Evolutionary conservation across 2,888 invertebrate genomes (phyloP).

Genomic region (Oscheius sp.): DNA sequence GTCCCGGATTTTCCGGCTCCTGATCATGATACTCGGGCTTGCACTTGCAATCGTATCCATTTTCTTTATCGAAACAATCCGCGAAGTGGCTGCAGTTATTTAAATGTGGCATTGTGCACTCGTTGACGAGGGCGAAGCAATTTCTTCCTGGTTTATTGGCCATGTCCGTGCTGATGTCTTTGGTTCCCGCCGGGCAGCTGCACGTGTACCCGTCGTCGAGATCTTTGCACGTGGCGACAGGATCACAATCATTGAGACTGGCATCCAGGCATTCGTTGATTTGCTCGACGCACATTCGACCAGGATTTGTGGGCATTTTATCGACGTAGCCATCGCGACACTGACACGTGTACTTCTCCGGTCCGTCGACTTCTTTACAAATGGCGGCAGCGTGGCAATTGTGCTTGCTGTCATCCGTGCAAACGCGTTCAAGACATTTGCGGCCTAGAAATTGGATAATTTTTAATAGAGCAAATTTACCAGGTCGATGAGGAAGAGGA

Average conservation of each 20-base stretch:
- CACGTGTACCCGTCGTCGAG: constrained; percentile 66
- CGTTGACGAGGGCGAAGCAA: constrained; percentile 59
- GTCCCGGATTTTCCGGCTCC: constrained; percentile 60
- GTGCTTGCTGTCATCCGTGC: constrained; percentile 63
- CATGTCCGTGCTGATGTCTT: constrained; percentile 65
- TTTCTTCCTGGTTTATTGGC: constrained; percentile 59
- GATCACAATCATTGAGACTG: constrained; percentile 64
- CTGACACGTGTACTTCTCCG: constrained; percentile 78
- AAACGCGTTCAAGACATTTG: constrained; percentile 59
- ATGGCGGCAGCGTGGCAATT: constrained; percentile 68
- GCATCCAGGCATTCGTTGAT: constrained; percentile 66
- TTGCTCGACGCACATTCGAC: constrained; percentile 59
- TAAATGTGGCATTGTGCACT: constrained; percentile 65
- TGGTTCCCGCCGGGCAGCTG: constrained; percentile 58
- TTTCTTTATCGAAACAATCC: constrained; percentile 64
- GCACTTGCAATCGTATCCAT: constrained; percentile 66
- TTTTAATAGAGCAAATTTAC: background rate
- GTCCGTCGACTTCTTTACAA: constrained; percentile 60
- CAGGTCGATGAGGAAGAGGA: constrained; percentile 47
- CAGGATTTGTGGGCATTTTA: constrained; percentile 59
- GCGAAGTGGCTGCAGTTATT: constrained; percentile 71
- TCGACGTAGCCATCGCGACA: constrained; percentile 86
- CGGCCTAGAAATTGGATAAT: constrained; percentile 31
- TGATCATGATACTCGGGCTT: constrained; percentile 64
- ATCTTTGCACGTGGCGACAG: constrained; percentile 59